Evolutionary conservation across 2,888 invertebrate species (phyloP).

Genomic region (Vanessa cardui): DNA sequence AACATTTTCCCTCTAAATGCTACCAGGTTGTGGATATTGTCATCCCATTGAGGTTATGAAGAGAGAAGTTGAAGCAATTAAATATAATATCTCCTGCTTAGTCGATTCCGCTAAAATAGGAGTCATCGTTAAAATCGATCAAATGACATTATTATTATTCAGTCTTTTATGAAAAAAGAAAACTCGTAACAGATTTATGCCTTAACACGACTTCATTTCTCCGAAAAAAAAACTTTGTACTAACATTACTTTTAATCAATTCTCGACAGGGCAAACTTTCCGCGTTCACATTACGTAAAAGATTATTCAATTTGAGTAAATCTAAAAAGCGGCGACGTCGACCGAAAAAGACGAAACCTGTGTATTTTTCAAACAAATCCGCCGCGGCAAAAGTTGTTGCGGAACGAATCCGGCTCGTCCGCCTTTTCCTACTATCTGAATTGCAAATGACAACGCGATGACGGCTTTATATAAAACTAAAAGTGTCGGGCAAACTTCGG

Average conservation of each 20-base stretch:
- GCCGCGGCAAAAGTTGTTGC: slow-evolving; percentile 66
- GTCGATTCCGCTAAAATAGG: too few species aligned
- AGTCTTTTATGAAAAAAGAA: too few species aligned
- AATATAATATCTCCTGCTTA: too few species aligned
- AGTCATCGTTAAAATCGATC: too few species aligned
- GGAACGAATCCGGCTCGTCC: slow-evolving; percentile 62
- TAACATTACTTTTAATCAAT: slow-evolving; percentile 41
- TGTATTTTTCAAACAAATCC: slow-evolving; percentile 78
- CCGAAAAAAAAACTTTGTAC: slow-evolving; percentile 21
- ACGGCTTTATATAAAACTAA: slow-evolving; percentile 79
- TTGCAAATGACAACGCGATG: slow-evolving; percentile 79
- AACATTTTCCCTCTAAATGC: too few species aligned
- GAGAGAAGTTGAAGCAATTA: too few species aligned
- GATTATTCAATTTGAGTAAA: slow-evolving; percentile 74
- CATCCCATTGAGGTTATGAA: too few species aligned
- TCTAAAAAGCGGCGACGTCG: slow-evolving; percentile 59
- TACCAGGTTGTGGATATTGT: too few species aligned
- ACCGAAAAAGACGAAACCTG: slow-evolving; percentile 63
- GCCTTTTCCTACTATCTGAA: slow-evolving; percentile 80
- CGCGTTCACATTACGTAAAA: slow-evolving; percentile 42
- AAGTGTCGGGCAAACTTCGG: slow-evolving; percentile 81
- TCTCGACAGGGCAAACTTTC: slow-evolving; percentile 40
- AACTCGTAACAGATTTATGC: not conserved
- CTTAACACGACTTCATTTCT: not conserved
- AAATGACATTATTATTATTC: too few species aligned